These are phyloP conservation scores for Ectemnius cavifrons DNA, from an alignment of 2,888 invertebrate species.

Conservation along the genomic window DNA sequence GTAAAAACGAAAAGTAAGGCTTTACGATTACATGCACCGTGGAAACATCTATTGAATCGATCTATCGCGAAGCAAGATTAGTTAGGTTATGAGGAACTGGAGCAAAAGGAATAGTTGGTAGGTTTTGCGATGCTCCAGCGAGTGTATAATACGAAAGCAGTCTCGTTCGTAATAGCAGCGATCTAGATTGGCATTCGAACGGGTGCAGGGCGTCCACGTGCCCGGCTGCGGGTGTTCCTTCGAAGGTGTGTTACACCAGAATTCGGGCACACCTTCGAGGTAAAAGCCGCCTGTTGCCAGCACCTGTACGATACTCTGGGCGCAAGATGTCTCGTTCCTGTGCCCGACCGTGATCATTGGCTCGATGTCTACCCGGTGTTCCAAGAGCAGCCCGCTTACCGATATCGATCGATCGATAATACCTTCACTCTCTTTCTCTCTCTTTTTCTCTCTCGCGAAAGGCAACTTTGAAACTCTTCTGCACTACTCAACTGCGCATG, in stretches of 20 bases:
- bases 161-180: constrained; percentile 1
- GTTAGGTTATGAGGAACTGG: no score
- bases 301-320: constrained; percentile 54
- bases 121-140: no score
- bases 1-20: no score
- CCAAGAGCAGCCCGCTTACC: neutral
- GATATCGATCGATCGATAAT: neutral
- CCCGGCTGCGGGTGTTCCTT: constrained; percentile 34
- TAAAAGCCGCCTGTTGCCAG: constrained; percentile 61
- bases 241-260: constrained; percentile 50
- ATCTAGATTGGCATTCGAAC: constrained; percentile 31
- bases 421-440: neutral
- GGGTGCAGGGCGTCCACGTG: constrained; percentile 49
- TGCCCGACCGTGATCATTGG: constrained; percentile 27
- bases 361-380: constrained; percentile 34
- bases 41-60: no score
- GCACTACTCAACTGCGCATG: no score
- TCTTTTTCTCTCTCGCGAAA: no score
- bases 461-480: no score
- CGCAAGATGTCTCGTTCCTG: constrained; percentile 54
- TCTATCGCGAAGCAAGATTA: no score
- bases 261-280: constrained; percentile 55
- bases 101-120: no score
- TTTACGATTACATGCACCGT: no score
- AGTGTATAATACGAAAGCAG: no score